phyloP scores from a whole-genome alignment of 2,888 invertebrate genomes.

The Notodonta ziczac region DNA sequence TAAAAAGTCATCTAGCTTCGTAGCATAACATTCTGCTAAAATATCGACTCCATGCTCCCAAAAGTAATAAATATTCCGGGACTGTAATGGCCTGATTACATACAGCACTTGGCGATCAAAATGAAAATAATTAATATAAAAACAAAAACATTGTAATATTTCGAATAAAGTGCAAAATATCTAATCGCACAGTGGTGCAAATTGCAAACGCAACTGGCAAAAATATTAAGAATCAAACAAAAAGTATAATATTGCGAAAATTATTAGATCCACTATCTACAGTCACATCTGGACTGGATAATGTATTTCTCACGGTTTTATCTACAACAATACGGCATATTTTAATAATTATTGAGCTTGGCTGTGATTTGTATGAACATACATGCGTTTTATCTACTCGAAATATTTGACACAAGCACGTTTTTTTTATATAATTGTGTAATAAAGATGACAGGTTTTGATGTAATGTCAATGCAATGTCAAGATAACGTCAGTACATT shows the following conservation, averaged over 20 bases:
- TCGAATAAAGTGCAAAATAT: conserved; percentile 35
- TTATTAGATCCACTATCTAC: conserved; percentile 51
- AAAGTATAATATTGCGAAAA: conserved; percentile 52
- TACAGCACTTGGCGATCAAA: no score
- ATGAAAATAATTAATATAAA: conserved; percentile 10
- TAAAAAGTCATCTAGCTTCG: no score
- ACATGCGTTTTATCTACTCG: conserved; percentile 13
- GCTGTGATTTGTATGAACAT: conserved; percentile 18
- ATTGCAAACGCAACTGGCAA: conserved; percentile 24
- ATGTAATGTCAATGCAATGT: conserved; percentile 42
- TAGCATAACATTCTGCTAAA: no score
- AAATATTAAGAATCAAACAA: conserved; percentile 31
- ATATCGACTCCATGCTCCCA: no score
- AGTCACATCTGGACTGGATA: conserved; percentile 41
- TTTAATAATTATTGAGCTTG: conserved; percentile 30
- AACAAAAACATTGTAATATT: no score
- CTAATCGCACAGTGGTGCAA: conserved; percentile 34
- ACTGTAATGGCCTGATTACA: no score
- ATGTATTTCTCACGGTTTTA: conserved; percentile 54
- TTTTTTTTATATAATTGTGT: conserved; percentile 9
- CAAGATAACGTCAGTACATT: conserved; percentile 43
- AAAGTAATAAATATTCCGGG: no score
- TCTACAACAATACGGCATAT: conserved; percentile 32
- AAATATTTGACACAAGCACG: neutral
- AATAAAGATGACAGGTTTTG: conserved; percentile 33